These are phyloP conservation scores for Periophthalmus modestus DNA, from an alignment of 2,113 vertebrate species.

Conservation along the genomic window DNA sequence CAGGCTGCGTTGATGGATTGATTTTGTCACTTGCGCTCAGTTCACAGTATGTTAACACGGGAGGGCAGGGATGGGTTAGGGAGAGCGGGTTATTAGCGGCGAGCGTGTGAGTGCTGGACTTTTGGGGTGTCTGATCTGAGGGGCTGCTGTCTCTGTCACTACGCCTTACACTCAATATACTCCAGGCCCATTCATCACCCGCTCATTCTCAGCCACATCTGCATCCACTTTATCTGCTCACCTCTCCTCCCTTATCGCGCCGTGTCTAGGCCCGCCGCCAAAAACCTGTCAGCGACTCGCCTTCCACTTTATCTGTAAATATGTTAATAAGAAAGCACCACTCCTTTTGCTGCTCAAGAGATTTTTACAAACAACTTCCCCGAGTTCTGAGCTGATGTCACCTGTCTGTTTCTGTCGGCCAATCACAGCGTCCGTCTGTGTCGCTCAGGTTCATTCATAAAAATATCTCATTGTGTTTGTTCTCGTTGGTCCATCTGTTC, in stretches of 20 bases:
- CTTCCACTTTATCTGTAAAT: background rate
- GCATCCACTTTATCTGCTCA: conserved; percentile 56
- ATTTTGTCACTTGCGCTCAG: conserved; percentile 98
- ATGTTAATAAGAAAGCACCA: no score
- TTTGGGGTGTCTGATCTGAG: conserved; percentile 55
- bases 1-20: conserved; percentile 89
- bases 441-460: background rate
- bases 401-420: background rate
- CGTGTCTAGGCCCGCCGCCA: conserved; percentile 38
- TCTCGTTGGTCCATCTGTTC: no score
- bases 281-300: conserved; percentile 27
- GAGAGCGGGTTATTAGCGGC: conserved; percentile 83
- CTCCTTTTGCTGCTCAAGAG: background rate
- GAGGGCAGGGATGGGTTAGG: conserved; percentile 94
- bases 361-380: background rate
- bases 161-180: conserved; percentile 52
- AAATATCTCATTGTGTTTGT: background rate
- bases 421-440: background rate
- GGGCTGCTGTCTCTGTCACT: conserved; percentile 61
- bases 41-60: conserved; percentile 99
- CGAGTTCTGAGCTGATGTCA: background rate
- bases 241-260: conserved; percentile 38
- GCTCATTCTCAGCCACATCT: conserved; percentile 53
- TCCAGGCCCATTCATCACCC: conserved; percentile 57
- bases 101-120: conserved; percentile 77